Evolutionary conservation across 1,140 invertebrate genomes (phyloP).

Genomic region (Atta cephalotes): DNA sequence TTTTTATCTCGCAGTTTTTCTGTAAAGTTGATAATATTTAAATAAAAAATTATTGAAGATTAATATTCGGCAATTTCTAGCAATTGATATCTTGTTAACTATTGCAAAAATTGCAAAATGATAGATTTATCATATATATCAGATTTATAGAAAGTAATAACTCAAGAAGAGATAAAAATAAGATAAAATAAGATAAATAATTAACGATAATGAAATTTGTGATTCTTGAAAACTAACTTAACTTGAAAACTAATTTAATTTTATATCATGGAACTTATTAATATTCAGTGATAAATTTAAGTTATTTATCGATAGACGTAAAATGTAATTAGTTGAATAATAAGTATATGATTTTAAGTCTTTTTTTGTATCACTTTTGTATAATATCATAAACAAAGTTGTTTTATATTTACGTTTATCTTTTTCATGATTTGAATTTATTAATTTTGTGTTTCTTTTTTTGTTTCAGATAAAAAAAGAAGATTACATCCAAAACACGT

Average conservation of each 20-base stretch:
- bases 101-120: too few species aligned
- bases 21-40: too few species aligned
- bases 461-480: conserved; percentile 28
- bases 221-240: background rate
- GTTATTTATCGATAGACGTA: background rate
- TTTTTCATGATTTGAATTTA: background rate
- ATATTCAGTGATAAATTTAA: background rate
- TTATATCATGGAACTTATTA: background rate
- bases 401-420: background rate
- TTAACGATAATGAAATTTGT: background rate
- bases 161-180: background rate
- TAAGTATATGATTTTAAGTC: background rate
- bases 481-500: background rate
- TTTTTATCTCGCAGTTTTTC: too few species aligned
- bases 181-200: background rate
- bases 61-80: too few species aligned
- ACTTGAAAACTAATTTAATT: background rate
- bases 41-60: too few species aligned
- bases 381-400: background rate
- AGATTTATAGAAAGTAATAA: background rate
- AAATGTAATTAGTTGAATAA: background rate
- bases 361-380: background rate
- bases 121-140: too few species aligned
- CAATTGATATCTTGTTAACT: too few species aligned
- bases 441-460: background rate